These are phyloP conservation scores for Haliclystus octoradiatus DNA, from an alignment of 30 jellyfish, hydroid and myxozoan genomes.

Conservation along the genomic window DNA sequence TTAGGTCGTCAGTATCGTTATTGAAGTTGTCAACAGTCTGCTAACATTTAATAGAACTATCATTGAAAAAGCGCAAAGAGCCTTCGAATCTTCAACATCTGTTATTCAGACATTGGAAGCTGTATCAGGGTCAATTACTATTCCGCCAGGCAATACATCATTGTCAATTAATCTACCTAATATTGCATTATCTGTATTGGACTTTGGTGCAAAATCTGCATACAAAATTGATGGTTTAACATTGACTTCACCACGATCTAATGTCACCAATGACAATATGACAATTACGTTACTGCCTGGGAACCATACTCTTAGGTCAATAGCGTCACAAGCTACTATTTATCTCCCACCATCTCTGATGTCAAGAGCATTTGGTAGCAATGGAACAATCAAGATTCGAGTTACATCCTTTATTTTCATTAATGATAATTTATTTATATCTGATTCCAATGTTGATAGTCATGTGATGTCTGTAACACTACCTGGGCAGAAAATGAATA, in stretches of 20 bases:
- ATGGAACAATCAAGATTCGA: constrained; percentile 7
- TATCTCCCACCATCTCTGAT: constrained; percentile 18
- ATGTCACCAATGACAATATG: neutral
- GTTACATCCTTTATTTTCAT: constrained; percentile 31
- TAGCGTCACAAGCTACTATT: constrained; percentile 15
- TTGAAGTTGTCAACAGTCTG: neutral
- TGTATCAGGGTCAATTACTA: too few species aligned
- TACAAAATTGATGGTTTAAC: neutral
- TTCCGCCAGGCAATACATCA: too few species aligned
- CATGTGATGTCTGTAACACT: constrained; percentile 61
- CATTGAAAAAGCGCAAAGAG: neutral
- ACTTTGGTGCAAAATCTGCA: neutral
- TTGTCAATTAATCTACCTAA: neutral
- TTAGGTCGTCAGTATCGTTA: neutral
- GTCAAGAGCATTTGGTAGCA: constrained; percentile 1
- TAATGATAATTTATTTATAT: constrained; percentile 21
- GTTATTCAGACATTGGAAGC: too few species aligned
- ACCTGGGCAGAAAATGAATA: constrained; percentile 23
- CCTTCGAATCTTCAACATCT: neutral
- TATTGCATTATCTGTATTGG: neutral
- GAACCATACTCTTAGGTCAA: neutral
- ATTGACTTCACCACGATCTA: neutral
- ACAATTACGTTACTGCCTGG: neutral
- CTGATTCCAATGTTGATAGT: constrained; percentile 37
- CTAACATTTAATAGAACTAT: neutral